These are phyloP conservation scores for Rhyacophila evoluta DNA, from an alignment of 2,888 invertebrate genomes.

Conservation along the genomic window DNA sequence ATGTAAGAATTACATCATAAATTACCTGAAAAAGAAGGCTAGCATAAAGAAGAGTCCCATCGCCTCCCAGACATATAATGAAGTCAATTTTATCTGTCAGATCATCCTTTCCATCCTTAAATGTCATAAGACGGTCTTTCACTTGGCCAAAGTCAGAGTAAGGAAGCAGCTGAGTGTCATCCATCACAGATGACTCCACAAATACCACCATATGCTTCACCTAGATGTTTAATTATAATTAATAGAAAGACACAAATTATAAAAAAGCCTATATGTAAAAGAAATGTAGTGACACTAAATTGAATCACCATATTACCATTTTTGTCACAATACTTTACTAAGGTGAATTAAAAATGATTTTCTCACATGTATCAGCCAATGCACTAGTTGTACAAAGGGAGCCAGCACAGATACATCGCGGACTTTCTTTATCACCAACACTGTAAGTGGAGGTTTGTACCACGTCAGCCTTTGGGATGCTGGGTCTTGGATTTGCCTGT, in stretches of 20 bases:
- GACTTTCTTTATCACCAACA: conserved; percentile 96
- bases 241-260: too few relatives aligned
- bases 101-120: conserved; percentile 91
- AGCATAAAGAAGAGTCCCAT: conserved; percentile 96
- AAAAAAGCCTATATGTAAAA: too few relatives aligned
- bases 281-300: too few relatives aligned
- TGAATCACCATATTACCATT: too few relatives aligned
- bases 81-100: conserved; percentile 97
- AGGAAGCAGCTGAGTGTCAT: conserved; percentile 82
- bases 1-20: too few relatives aligned
- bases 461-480: conserved; percentile 96
- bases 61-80: conserved; percentile 95
- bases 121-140: conserved; percentile 87
- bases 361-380: conserved; percentile 92
- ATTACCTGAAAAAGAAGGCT: conserved; percentile 86
- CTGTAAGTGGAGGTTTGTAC: conserved; percentile 97
- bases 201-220: conserved; percentile 97
- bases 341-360: not conserved
- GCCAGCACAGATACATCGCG: conserved; percentile 89
- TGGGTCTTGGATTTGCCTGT: conserved; percentile 96
- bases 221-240: too few relatives aligned
- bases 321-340: too few relatives aligned
- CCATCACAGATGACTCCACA: conserved; percentile 91
- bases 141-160: conserved; percentile 82
- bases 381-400: conserved; percentile 92